Evolutionary conservation across 1,140 invertebrate genomes (phyloP).

Genomic region (Macrostomum lignano): DNA sequence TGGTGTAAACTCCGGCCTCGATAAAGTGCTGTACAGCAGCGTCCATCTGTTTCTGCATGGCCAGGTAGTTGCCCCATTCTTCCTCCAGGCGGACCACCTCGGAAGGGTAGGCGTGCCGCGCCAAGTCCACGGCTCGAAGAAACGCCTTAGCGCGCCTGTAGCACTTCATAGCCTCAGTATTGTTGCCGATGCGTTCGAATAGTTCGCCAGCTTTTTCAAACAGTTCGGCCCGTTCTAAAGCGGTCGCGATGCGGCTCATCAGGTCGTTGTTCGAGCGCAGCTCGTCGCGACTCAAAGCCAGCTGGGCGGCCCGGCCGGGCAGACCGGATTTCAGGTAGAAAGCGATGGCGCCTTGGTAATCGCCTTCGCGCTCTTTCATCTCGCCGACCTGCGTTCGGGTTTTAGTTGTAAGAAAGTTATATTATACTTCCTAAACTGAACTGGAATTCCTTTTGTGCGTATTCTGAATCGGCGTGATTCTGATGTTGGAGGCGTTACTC

Average conservation of each 20-base stretch:
- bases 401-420: too few species aligned
- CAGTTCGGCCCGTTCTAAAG: not conserved
- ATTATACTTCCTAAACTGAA: too few species aligned
- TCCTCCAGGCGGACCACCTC: slow-evolving; percentile 63
- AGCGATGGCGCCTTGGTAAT: slow-evolving; percentile 43
- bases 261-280: slow-evolving; percentile 33
- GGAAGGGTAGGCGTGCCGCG: slow-evolving; percentile 42
- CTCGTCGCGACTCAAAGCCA: slow-evolving; percentile 17
- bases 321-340: slow-evolving; percentile 53
- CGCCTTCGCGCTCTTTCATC: slow-evolving; percentile 43
- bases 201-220: slow-evolving; percentile 49
- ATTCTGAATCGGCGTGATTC: too few species aligned
- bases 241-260: slow-evolving; percentile 34
- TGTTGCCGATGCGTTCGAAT: slow-evolving; percentile 47
- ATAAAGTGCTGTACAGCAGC: slow-evolving; percentile 86
- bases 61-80: slow-evolving; percentile 66
- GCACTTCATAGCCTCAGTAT: slow-evolving; percentile 47
- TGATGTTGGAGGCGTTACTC: too few species aligned
- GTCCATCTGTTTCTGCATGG: slow-evolving; percentile 50
- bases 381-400: slow-evolving; percentile 10
- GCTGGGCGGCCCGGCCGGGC: slow-evolving; percentile 41
- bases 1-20: slow-evolving; percentile 45
- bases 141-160: slow-evolving; percentile 41
- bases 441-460: too few species aligned
- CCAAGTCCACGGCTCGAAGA: slow-evolving; percentile 52